Evolutionary conservation across 2,888 invertebrate genomes (phyloP), one percentile per base, ranked within the genome.

Genomic region (Pherbina coryleti): DNA sequence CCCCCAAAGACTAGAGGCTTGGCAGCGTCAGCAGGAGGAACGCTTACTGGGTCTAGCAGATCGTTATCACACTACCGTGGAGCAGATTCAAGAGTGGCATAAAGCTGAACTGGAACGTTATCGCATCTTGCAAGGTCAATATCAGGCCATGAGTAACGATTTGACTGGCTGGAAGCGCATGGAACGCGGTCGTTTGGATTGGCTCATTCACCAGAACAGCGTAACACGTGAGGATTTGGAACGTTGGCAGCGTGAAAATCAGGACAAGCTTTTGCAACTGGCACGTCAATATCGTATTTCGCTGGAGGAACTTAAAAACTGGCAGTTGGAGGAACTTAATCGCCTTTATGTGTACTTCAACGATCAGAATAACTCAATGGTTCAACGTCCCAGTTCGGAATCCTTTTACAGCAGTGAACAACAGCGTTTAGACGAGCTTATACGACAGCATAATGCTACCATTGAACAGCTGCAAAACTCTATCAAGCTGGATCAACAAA

Each of bases 121-220:
- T 77, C 83, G 83, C 44, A 77, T 79, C 0, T 77, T 89, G 0
- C 70, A 85, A 79, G 83, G 81, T 2, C 88, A 89, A 76, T 88
- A 89, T 78, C 85, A 83, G 72, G 77, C 82, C 0, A 85, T 84
- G 69, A 82, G 83, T 17, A 84, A 83, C 67, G 85, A 88, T 62
- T 79, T 83, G 11, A 83, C 76, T 1, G 82, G 79, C 2, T 89
- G 89, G 89, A 86, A 88, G 71, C 84, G 79, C 3, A 83, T 81
- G 53, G 89, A 89, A 78, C 85, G 86, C 14, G 86, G 86, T 19
- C 88, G 89, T 3, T 78, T 89, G 7, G 86, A 88, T 72, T 89
- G 89, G 89, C 74, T 89, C 7, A 85, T 89, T 8, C 88, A 89
- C 76, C 89, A 89, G 75, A 89, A 89, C 73, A 85, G 88, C 37